These are phyloP conservation scores for Grammomys dolichurus DNA, from an alignment of 2,113 vertebrate species.

Conservation along the genomic window DNA sequence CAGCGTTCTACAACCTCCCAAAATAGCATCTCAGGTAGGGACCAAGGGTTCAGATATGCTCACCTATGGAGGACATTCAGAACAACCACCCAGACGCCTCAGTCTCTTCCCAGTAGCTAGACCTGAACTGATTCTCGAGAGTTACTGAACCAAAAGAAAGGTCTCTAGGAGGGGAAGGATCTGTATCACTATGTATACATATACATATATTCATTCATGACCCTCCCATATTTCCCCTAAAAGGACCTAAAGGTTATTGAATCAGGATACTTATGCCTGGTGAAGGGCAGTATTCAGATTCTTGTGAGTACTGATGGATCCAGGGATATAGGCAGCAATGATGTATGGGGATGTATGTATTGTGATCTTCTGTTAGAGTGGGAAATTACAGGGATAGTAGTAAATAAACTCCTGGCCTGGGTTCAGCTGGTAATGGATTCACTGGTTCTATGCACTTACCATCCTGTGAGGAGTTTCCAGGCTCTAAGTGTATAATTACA, in stretches of 20 bases:
- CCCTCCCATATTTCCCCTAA: not conserved
- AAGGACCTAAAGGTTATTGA: not conserved
- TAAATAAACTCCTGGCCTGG: not conserved
- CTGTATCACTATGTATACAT: not conserved
- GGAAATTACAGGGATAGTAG: no score
- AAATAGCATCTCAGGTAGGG: not conserved
- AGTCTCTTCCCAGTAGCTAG: not conserved
- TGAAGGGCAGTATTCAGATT: not conserved
- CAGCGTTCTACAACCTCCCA: not conserved
- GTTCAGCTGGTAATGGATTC: not conserved
- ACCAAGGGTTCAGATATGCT: not conserved
- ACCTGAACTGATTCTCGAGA: not conserved
- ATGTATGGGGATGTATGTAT: no score
- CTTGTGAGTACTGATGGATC: not conserved
- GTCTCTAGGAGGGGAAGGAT: not conserved
- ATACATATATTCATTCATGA: not conserved
- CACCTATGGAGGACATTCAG: not conserved
- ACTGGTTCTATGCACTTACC: not conserved
- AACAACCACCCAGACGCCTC: not conserved
- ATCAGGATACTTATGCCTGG: not conserved
- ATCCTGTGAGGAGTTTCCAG: not conserved
- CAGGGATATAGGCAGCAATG: not conserved
- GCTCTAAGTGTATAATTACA: not conserved
- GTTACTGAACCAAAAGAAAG: not conserved
- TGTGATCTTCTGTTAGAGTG: not conserved